Conservation (phyloP, 1,140 invertebrate genomes). For the Lycorma delicatula region DNA sequence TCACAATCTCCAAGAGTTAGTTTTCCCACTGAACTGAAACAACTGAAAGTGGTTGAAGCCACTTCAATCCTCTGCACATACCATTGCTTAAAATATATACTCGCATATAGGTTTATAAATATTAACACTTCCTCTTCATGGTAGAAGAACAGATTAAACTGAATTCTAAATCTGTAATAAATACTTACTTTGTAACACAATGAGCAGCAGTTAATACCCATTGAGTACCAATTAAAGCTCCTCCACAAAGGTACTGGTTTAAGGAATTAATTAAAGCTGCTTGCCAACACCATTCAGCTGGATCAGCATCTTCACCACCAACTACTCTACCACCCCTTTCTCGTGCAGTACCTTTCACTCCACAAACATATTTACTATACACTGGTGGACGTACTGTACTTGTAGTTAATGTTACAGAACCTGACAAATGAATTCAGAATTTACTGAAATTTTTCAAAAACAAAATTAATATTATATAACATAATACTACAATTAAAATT, state of each 20-base stretch:
- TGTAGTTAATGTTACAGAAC: conserved; percentile 9
- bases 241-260: conserved; percentile 93
- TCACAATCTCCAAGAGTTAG: no score
- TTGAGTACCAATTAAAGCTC: conserved; percentile 84
- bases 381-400: conserved; percentile 53
- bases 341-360: conserved; percentile 62
- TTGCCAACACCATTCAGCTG: conserved; percentile 93
- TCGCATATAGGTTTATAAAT: no score
- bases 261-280: conserved; percentile 86
- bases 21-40: no score
- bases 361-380: conserved; percentile 86
- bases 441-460: no score
- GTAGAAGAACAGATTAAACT: no score
- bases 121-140: no score
- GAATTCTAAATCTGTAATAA: no score
- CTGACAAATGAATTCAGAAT: background rate
- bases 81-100: no score
- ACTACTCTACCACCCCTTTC: conserved; percentile 57
- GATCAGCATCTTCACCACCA: conserved; percentile 80
- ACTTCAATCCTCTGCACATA: no score
- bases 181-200: conserved; percentile 84
- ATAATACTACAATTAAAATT: no score
- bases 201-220: conserved; percentile 94
- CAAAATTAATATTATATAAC: no score
- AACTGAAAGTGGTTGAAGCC: no score